Evolutionary conservation across 2,797 vertebrate species (phyloP).

Genomic region (Oophaga sylvatica): DNA sequence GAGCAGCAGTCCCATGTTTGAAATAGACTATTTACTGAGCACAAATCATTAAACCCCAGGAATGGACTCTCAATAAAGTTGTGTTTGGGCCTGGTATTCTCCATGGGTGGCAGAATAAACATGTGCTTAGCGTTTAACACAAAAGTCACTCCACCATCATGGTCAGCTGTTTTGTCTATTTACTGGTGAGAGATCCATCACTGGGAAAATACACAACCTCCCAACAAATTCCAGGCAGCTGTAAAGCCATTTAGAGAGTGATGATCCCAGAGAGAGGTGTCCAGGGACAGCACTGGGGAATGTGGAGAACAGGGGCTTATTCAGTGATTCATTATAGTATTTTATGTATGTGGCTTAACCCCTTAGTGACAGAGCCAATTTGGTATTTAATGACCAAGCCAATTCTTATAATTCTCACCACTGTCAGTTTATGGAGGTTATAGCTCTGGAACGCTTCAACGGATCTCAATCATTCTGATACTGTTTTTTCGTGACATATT

Average conservation of each 20-base stretch:
- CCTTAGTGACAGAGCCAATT: too few relatives aligned
- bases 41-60: background rate
- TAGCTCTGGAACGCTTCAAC: too few relatives aligned
- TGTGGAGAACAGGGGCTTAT: background rate
- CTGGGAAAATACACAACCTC: background rate
- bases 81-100: background rate
- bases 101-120: slow-evolving; percentile 44
- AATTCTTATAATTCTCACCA: too few relatives aligned
- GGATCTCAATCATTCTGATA: too few relatives aligned
- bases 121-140: background rate
- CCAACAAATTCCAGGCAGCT: background rate
- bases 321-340: background rate
- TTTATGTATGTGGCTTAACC: too few relatives aligned
- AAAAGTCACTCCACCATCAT: background rate
- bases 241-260: background rate
- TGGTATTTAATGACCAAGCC: too few relatives aligned
- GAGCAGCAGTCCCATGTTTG: too few relatives aligned
- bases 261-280: background rate
- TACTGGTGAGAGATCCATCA: background rate
- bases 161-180: slow-evolving; percentile 27
- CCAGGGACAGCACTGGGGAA: too few relatives aligned
- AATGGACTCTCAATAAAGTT: background rate
- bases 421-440: too few relatives aligned
- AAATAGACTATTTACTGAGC: background rate
- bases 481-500: too few relatives aligned